Evolutionary conservation across 2,888 invertebrate genomes (phyloP).

Genomic region (Cheilosia soror): DNA sequence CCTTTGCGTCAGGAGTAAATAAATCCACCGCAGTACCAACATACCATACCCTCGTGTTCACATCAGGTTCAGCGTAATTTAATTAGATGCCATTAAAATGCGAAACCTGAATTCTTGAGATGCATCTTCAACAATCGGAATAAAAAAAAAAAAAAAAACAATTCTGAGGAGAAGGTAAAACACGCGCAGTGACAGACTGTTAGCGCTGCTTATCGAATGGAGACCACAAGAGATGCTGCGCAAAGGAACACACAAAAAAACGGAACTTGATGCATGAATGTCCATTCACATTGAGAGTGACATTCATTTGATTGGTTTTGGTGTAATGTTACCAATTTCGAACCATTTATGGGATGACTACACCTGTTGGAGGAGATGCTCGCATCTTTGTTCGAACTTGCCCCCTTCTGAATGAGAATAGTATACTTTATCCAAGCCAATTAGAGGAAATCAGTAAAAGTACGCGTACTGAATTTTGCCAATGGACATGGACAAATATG

Average conservation of each 20-base stretch:
- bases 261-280: conserved; percentile 37
- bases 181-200: conserved; percentile 58
- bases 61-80: conserved; percentile 67
- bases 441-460: conserved; percentile 61
- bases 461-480: conserved; percentile 66
- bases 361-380: conserved; percentile 60
- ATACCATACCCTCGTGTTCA: conserved; percentile 38
- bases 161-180: conserved; percentile 32
- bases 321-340: conserved; percentile 74
- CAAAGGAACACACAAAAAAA: conserved; percentile 20
- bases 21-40: conserved; percentile 6
- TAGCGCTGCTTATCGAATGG: conserved; percentile 40
- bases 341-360: conserved; percentile 70
- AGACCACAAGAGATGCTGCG: conserved; percentile 23
- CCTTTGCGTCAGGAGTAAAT: conserved; percentile 14
- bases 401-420: conserved; percentile 18
- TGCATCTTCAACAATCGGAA: conserved; percentile 12
- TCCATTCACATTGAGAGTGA: conserved; percentile 54
- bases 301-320: conserved; percentile 74
- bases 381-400: conserved; percentile 12
- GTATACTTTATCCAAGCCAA: conserved; percentile 59
- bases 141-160: conserved; percentile 31
- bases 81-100: conserved; percentile 75
- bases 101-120: conserved; percentile 71
- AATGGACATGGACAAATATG: conserved; percentile 15